These are phyloP conservation scores for Hafferia zeledoni DNA, from an alignment of 2,797 vertebrate species.

Conservation along the genomic window DNA sequence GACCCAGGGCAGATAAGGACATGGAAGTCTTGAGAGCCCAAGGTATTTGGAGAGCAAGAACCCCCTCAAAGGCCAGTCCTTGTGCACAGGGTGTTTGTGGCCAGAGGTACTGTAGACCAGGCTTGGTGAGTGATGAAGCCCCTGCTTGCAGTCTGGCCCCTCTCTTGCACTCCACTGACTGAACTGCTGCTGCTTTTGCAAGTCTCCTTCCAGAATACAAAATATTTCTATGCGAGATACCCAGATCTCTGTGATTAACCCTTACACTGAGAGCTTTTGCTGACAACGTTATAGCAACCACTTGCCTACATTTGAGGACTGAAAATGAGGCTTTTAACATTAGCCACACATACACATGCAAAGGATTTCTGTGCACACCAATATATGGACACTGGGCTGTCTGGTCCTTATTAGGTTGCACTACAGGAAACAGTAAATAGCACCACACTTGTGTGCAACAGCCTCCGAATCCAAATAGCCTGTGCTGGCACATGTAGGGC, in stretches of 20 bases:
- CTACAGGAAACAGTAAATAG: background rate
- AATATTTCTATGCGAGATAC: background rate
- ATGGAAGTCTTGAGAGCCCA: fast-evolving
- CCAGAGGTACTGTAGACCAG: fast-evolving
- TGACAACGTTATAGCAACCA: background rate
- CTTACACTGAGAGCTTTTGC: fast-evolving
- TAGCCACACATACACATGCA: background rate
- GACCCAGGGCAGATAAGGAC: background rate
- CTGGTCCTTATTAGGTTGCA: background rate
- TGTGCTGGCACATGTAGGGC: fast-evolving
- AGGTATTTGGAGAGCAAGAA: background rate
- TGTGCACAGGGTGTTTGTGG: fast-evolving
- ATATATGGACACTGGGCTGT: background rate
- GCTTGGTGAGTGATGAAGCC: background rate
- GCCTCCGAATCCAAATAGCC: background rate
- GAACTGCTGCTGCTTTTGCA: background rate
- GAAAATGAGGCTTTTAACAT: background rate
- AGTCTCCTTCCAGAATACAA: background rate
- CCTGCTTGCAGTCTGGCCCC: background rate
- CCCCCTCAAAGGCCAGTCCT: background rate
- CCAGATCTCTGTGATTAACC: background rate
- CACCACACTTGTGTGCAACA: fast-evolving
- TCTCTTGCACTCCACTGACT: background rate
- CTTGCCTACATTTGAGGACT: background rate
- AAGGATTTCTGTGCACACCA: background rate